Percentiles rank a stretch among this genome's conserved stretches.
Conservation (phyloP, 1,140 invertebrate species). For the Musca domestica region DNA sequence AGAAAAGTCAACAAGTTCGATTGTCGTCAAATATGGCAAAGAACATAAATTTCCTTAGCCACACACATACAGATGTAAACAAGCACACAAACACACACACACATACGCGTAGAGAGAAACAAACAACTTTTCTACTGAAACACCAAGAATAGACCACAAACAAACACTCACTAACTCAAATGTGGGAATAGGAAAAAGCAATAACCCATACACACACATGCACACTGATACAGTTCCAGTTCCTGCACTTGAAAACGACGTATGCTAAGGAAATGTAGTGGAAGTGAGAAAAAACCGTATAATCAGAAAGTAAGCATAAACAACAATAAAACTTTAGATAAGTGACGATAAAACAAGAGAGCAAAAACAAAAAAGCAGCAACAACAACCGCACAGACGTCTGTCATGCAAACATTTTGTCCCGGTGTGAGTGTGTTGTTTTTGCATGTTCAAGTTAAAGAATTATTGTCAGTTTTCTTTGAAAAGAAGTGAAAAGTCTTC, state of each 20-base stretch:
- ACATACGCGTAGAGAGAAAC: background rate
- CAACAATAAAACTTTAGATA: slow-evolving; percentile 4
- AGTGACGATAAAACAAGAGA: slow-evolving; percentile 13
- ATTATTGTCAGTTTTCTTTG: background rate
- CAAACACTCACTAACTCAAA: background rate
- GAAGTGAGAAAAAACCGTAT: background rate
- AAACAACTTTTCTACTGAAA: background rate
- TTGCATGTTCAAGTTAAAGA: background rate
- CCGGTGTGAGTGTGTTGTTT: background rate
- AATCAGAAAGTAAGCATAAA: background rate
- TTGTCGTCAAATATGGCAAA: slow-evolving; percentile 1
- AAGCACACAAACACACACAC: background rate
- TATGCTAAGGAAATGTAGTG: background rate
- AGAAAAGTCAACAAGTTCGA: slow-evolving; percentile 11
- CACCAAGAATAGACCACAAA: background rate
- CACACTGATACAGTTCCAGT: background rate
- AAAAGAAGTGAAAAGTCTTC: background rate
- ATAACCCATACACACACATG: no score
- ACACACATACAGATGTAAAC: no score
- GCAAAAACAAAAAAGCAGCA: slow-evolving; percentile 9
- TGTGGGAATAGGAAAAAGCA: background rate
- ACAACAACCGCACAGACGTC: background rate
- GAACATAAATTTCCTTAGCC: background rate
- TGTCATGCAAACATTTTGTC: background rate
- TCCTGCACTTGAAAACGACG: background rate